These are phyloP conservation scores for Pavo muticus DNA, from an alignment of 2,113 vertebrate genomes.

Conservation along the genomic window DNA sequence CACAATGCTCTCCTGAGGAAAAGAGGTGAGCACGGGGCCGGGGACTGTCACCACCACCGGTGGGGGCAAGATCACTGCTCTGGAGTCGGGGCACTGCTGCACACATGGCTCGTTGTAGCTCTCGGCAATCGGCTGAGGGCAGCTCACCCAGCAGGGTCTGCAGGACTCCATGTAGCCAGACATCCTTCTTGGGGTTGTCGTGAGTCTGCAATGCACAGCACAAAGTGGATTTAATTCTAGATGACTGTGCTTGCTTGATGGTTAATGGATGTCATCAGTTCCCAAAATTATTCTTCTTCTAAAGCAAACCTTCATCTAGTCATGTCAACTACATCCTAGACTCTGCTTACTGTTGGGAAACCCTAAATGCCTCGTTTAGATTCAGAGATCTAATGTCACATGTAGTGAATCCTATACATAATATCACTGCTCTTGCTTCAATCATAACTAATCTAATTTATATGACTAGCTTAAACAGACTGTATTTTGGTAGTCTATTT, in stretches of 20 bases:
- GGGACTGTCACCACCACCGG: not conserved
- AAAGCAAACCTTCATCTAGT: too few relatives aligned
- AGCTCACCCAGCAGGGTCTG: not conserved
- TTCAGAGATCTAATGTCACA: not conserved
- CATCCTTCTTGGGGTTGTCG: not conserved
- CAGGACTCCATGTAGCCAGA: not conserved
- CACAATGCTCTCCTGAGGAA: not conserved
- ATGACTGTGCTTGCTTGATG: not conserved
- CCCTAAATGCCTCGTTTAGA: too few relatives aligned
- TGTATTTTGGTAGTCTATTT: not conserved
- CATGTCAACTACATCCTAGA: too few relatives aligned
- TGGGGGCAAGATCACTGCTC: not conserved
- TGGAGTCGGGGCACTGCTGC: conserved; percentile 6
- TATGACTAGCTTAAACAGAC: not conserved
- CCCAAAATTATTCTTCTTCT: not conserved
- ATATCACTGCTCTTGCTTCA: not conserved
- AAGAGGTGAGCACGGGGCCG: not conserved
- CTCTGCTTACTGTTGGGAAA: not conserved
- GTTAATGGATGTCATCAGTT: not conserved
- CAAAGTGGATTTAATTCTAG: not conserved
- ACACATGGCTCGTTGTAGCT: not conserved
- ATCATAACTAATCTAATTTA: not conserved
- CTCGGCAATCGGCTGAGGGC: not conserved
- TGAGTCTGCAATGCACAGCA: not conserved
- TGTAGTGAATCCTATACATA: not conserved